Percentiles rank a stretch among this genome's conserved stretches.
phyloP scores from a whole-genome alignment of 92 coral and sea anemone genomes.

The Bergia puertoricense region DNA sequence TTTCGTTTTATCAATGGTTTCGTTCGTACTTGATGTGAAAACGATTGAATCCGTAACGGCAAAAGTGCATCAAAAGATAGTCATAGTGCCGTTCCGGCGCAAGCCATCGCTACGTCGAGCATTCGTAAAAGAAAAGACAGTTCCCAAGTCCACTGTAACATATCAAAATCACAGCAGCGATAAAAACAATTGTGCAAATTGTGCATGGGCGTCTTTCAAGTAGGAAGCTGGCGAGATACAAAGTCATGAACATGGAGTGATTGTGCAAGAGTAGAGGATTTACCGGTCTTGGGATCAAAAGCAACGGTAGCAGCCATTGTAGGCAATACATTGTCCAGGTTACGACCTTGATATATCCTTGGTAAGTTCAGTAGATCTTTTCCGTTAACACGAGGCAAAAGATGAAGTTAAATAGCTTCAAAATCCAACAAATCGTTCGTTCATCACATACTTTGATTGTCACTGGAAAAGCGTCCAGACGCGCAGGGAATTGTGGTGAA shows the following conservation, averaged over 20 bases:
- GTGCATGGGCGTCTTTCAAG: conserved; percentile 99
- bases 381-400: not conserved
- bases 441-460: conserved; percentile 3
- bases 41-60: not conserved
- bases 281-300: conserved; percentile 96
- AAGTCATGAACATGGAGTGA: conserved; percentile 99
- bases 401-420: not conserved
- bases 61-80: not conserved
- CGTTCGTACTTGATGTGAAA: not conserved
- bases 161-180: conserved; percentile 92
- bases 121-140: conserved; percentile 90
- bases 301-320: conserved; percentile 96
- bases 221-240: conserved; percentile 96
- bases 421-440: not conserved
- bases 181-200: conserved; percentile 95
- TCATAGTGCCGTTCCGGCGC: conserved; percentile 3
- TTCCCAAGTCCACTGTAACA: conserved; percentile 99
- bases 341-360: conserved; percentile 13
- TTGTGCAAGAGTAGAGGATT: conserved; percentile 93
- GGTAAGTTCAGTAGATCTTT: not conserved
- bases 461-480: not conserved
- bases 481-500: conserved; percentile 41
- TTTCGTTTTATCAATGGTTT: not conserved
- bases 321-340: conserved; percentile 86
- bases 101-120: conserved; percentile 70